phyloP scores from a whole-genome alignment of 2,113 vertebrate genomes.

The Notarius lentiginosus region DNA sequence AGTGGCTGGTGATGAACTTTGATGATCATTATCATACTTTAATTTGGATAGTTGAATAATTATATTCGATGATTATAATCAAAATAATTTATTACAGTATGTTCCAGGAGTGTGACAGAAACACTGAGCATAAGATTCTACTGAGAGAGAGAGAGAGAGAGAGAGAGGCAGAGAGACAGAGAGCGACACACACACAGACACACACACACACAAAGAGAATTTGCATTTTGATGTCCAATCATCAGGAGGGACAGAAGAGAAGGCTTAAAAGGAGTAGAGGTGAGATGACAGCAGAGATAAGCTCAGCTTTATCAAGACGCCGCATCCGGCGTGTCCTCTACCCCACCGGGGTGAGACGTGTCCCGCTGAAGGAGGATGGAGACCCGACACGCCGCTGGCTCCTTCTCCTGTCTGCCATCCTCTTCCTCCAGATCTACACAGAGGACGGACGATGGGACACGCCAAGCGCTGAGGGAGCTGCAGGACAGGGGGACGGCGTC shows the following conservation, averaged over 20 bases:
- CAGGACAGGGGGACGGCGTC: neutral
- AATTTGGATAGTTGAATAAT: too few relatives aligned
- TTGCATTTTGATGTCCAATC: neutral
- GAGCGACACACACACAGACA: too few relatives aligned
- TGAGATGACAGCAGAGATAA: neutral
- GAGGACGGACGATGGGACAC: conserved; percentile 58
- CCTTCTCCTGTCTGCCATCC: conserved; percentile 63
- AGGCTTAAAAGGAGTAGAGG: neutral
- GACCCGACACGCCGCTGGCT: conserved; percentile 67
- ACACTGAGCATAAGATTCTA: neutral
- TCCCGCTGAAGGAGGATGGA: conserved; percentile 48
- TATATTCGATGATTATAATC: neutral
- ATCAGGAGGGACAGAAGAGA: neutral
- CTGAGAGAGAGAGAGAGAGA: neutral
- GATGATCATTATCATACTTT: neutral
- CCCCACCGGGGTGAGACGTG: conserved; percentile 59
- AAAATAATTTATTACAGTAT: neutral
- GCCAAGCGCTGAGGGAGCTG: neutral
- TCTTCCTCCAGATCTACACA: conserved; percentile 72
- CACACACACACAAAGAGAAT: neutral
- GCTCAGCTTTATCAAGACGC: conserved; percentile 6
- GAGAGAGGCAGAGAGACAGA: neutral
- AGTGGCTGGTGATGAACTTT: neutral
- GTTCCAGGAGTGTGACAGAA: neutral
- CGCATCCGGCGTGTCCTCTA: conserved; percentile 66